Evolutionary conservation across 2,888 invertebrate genomes (phyloP).

Genomic region (Autographa gamma): DNA sequence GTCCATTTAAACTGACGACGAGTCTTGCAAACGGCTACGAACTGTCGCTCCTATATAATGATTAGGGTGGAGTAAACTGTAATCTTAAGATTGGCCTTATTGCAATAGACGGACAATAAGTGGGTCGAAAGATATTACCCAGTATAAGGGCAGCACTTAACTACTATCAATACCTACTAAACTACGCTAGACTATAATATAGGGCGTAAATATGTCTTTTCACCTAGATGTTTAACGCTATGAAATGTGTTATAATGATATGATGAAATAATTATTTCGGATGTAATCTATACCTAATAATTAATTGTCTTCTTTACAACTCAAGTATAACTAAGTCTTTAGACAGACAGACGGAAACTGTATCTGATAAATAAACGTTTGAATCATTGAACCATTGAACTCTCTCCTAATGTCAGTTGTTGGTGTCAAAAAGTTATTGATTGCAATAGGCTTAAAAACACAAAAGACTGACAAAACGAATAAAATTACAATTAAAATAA

Average conservation of each 20-base stretch:
- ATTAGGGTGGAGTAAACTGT: constrained; percentile 22
- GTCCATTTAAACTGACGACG: constrained; percentile 16
- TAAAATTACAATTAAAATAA: background rate
- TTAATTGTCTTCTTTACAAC: constrained; percentile 56
- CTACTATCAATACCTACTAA: constrained; percentile 71
- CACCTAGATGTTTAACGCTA: constrained; percentile 82
- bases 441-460: too few relatives aligned
- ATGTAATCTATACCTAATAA: constrained; percentile 69
- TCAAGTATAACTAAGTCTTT: constrained; percentile 61
- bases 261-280: constrained; percentile 79
- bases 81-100: constrained; percentile 41
- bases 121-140: constrained; percentile 63
- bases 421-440: constrained; percentile 7
- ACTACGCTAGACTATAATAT: constrained; percentile 77
- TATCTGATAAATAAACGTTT: constrained; percentile 10
- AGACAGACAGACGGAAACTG: constrained; percentile 57
- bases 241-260: constrained; percentile 86
- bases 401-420: constrained; percentile 19
- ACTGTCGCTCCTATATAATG: constrained; percentile 12
- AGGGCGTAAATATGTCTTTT: constrained; percentile 80
- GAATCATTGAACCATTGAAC: constrained; percentile 16
- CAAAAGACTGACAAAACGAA: background rate
- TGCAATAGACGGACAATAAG: constrained; percentile 36
- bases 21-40: constrained; percentile 12
- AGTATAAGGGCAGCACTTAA: constrained; percentile 77